phyloP scores from a whole-genome alignment of 2,888 invertebrate species.

The Chymomyza amoena region DNA sequence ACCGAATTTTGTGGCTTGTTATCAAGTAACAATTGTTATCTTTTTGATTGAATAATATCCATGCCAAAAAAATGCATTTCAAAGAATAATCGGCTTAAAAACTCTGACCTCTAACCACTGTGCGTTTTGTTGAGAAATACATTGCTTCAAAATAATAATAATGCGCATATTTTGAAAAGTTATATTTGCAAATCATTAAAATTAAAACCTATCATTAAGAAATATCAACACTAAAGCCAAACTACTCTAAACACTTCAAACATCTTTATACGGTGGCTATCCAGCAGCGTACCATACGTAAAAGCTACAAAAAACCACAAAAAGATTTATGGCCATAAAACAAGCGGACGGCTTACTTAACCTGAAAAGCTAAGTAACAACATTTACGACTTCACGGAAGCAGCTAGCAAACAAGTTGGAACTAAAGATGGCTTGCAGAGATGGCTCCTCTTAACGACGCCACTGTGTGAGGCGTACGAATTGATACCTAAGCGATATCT shows the following conservation, averaged over 20 bases:
- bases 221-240: slow-evolving; percentile 14
- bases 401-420: background rate
- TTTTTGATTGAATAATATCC: too few relatives aligned
- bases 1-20: too few relatives aligned
- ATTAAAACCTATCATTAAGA: slow-evolving; percentile 10
- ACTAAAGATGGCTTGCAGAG: background rate
- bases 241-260: background rate
- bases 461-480: background rate
- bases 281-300: slow-evolving; percentile 14
- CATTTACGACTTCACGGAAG: slow-evolving; percentile 45
- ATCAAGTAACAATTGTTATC: too few relatives aligned
- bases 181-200: slow-evolving; percentile 16
- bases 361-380: slow-evolving; percentile 8
- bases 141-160: slow-evolving; percentile 39
- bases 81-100: background rate
- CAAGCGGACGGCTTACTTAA: background rate
- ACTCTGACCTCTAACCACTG: slow-evolving; percentile 17
- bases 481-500: slow-evolving; percentile 11
- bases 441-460: background rate
- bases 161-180: slow-evolving; percentile 15
- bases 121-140: slow-evolving; percentile 8
- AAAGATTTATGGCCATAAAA: background rate
- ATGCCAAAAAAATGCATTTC: too few relatives aligned
- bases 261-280: slow-evolving; percentile 1
- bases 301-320: slow-evolving; percentile 27